Conservation (phyloP, 1,140 invertebrate genomes). For the Drosophila serrata region DNA sequence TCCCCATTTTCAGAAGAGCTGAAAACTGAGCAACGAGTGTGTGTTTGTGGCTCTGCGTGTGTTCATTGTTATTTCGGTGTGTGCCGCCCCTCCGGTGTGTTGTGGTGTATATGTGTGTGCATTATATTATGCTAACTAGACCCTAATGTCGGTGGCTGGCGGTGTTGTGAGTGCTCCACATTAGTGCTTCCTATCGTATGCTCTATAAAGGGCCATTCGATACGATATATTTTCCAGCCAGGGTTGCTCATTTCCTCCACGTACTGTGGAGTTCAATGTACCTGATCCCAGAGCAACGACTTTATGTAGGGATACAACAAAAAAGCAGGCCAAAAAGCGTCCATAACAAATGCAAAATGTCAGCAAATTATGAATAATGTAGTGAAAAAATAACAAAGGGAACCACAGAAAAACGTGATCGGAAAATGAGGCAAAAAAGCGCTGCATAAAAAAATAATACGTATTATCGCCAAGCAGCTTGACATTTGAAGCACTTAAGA, state of each 20-base stretch:
- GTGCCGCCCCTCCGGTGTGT: constrained; percentile 27
- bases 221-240: constrained; percentile 33
- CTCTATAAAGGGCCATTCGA: constrained; percentile 40
- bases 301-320: constrained; percentile 1
- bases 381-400: constrained; percentile 23
- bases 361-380: constrained; percentile 58
- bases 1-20: background rate
- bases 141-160: constrained; percentile 29
- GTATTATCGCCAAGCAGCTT: constrained; percentile 12
- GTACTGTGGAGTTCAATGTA: constrained; percentile 24
- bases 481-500: constrained; percentile 21
- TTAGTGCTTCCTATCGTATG: constrained; percentile 26
- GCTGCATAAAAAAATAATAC: constrained; percentile 41
- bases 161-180: constrained; percentile 41
- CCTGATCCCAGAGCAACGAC: constrained; percentile 36
- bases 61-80: constrained; percentile 58
- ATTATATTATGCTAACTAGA: constrained; percentile 56
- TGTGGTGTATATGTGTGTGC: background rate
- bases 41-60: constrained; percentile 30
- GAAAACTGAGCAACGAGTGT: background rate
- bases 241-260: constrained; percentile 4
- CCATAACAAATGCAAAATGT: constrained; percentile 54
- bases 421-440: constrained; percentile 18
- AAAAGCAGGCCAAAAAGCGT: constrained; percentile 20
- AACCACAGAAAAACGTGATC: constrained; percentile 37